Percentiles rank a stretch among this genome's conserved stretches.
phyloP scores from a whole-genome alignment of 2,113 vertebrate species.

The Vireo altiloquus region DNA sequence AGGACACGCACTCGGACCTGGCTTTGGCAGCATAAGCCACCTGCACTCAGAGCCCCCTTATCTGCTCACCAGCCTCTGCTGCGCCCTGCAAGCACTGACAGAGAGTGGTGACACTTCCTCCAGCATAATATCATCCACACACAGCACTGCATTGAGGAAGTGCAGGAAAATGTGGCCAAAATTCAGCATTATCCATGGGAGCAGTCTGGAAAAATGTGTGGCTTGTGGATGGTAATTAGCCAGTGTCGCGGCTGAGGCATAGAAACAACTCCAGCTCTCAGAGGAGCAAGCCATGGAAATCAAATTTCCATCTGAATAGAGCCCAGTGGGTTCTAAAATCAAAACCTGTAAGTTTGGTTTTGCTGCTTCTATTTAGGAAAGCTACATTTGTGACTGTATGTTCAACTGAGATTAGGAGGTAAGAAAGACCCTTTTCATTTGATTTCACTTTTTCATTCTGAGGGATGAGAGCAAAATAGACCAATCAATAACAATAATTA shows the following conservation, averaged over 20 bases:
- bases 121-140: not conserved
- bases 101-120: not conserved
- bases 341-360: conserved; percentile 27
- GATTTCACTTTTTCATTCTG: conserved; percentile 44
- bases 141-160: not conserved
- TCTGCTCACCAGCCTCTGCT: conserved; percentile 5
- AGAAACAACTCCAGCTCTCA: conserved; percentile 22
- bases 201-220: conserved; percentile 12
- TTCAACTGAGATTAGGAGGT: conserved; percentile 60
- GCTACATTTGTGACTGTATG: conserved; percentile 40
- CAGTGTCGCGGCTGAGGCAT: not conserved
- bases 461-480: conserved; percentile 18
- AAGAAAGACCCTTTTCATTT: conserved; percentile 46
- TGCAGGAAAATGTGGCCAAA: not conserved
- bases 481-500: conserved; percentile 68
- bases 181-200: conserved; percentile 5
- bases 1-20: accelerated
- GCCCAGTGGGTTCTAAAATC: conserved; percentile 36
- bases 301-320: conserved; percentile 69
- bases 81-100: not conserved
- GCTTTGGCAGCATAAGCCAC: not conserved
- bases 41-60: not conserved
- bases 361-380: conserved; percentile 20
- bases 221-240: conserved; percentile 38
- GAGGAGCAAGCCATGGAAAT: conserved; percentile 39